phyloP scores from a whole-genome alignment of 2,113 vertebrate species.

The Eurypyga helias region DNA sequence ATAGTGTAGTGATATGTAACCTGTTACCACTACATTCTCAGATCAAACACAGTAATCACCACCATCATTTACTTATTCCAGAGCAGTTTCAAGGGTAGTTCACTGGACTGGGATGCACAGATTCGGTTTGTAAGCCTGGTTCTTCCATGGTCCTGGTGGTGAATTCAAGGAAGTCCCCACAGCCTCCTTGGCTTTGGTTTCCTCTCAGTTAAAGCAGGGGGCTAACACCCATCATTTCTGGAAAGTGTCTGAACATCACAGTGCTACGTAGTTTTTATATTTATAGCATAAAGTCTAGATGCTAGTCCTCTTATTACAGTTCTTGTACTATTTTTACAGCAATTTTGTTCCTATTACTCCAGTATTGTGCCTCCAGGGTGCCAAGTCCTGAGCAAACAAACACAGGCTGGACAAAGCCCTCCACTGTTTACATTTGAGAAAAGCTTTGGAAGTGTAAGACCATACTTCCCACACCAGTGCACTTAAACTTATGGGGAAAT shows the following conservation, averaged over 20 bases:
- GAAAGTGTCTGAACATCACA: not conserved
- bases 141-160: not conserved
- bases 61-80: not conserved
- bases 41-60: slow-evolving; percentile 1
- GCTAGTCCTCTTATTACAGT: not conserved
- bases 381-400: slow-evolving; percentile 6
- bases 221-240: not conserved
- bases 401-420: not conserved
- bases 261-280: not conserved
- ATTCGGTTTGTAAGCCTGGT: fast-evolving
- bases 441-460: not conserved
- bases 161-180: not conserved
- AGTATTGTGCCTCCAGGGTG: not conserved
- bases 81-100: not conserved
- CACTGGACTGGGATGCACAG: not conserved
- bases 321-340: slow-evolving; percentile 2
- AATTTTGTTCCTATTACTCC: not conserved
- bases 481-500: slow-evolving; percentile 18
- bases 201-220: not conserved
- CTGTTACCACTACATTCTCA: not conserved
- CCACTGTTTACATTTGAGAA: not conserved
- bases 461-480: not conserved
- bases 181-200: not conserved
- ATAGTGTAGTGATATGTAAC: not conserved
- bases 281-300: not conserved